phyloP scores from a whole-genome alignment of 2,888 invertebrate genomes.

The Plutella xylostella region DNA sequence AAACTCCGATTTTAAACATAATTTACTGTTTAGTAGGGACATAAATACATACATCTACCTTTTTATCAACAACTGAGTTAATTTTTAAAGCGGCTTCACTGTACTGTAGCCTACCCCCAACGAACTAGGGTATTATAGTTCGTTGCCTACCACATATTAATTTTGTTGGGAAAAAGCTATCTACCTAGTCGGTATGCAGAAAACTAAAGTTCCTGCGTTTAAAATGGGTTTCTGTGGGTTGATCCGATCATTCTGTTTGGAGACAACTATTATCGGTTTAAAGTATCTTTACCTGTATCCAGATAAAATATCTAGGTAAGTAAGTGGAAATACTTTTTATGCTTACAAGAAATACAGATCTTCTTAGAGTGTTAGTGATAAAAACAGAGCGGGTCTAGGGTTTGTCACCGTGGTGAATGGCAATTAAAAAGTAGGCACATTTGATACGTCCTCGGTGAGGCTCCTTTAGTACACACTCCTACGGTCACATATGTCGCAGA shows the following conservation, averaged over 20 bases:
- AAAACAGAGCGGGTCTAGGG: too few relatives aligned
- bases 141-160: too few relatives aligned
- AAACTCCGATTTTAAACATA: too few relatives aligned
- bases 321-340: neutral
- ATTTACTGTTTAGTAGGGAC: too few relatives aligned
- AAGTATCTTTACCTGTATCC: constrained; percentile 58
- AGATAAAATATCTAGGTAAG: constrained; percentile 45
- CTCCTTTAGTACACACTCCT: neutral
- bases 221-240: neutral
- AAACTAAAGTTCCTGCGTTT: too few relatives aligned
- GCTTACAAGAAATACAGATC: neutral
- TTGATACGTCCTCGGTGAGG: neutral
- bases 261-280: constrained; percentile 42
- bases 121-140: too few relatives aligned
- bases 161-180: too few relatives aligned
- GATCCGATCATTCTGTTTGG: constrained; percentile 33
- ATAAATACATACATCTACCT: too few relatives aligned
- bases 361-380: neutral
- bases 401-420: neutral
- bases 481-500: neutral
- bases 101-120: too few relatives aligned
- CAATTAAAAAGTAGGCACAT: neutral
- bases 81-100: too few relatives aligned
- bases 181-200: too few relatives aligned
- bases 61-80: too few relatives aligned